These are phyloP conservation scores for Encarsia formosa DNA, from an alignment of 2,888 invertebrate species.

Conservation along the genomic window DNA sequence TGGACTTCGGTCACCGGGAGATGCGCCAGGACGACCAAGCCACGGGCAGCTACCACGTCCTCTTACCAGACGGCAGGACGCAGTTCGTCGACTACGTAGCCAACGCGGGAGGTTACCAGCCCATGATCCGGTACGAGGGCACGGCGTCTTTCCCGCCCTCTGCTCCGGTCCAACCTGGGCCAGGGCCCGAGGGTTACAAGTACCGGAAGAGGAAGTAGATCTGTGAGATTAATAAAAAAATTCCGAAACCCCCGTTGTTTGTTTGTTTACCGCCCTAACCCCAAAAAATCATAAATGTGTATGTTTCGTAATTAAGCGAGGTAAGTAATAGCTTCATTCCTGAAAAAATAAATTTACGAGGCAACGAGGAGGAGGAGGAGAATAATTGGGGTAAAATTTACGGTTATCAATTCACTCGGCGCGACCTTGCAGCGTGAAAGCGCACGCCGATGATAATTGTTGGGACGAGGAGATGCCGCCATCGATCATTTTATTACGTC, in stretches of 20 bases:
- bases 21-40: conserved; percentile 62
- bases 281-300: too few species aligned
- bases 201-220: conserved; percentile 28
- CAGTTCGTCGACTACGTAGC: conserved; percentile 65
- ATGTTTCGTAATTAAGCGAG: too few species aligned
- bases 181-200: conserved; percentile 40
- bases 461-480: too few species aligned
- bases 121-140: conserved; percentile 56
- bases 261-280: background rate
- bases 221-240: background rate
- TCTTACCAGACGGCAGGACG: conserved; percentile 62
- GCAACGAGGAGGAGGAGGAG: too few species aligned
- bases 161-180: conserved; percentile 20
- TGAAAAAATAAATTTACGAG: too few species aligned
- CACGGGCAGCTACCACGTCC: conserved; percentile 62
- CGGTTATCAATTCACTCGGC: too few species aligned
- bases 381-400: too few species aligned
- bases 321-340: too few species aligned
- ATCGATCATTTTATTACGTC: too few species aligned
- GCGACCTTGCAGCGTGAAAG: too few species aligned
- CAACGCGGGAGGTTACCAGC: conserved; percentile 60
- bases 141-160: conserved; percentile 45
- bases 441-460: too few species aligned
- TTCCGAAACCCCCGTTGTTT: background rate
- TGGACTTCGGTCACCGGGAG: conserved; percentile 65